Conservation (phyloP, 2,797 vertebrate species). For the Aldrovandia affinis region DNA sequence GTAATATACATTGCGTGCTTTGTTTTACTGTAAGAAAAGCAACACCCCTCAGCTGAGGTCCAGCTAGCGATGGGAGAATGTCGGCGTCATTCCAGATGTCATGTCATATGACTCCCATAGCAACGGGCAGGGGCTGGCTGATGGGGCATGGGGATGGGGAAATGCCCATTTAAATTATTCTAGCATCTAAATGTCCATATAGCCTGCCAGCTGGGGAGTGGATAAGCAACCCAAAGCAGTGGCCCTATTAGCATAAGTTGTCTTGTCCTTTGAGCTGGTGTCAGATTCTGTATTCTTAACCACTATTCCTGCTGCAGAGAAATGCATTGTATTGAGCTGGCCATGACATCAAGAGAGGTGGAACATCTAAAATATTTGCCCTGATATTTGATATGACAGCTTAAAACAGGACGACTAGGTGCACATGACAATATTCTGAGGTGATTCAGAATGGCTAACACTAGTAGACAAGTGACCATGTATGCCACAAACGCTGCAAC, state of each 20-base stretch:
- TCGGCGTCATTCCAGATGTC: conserved; percentile 1
- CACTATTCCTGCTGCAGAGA: too few relatives aligned
- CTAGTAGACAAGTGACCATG: too few relatives aligned
- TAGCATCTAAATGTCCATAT: neutral
- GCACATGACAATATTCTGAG: too few relatives aligned
- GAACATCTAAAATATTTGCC: too few relatives aligned
- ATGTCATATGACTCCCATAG: conserved; percentile 8
- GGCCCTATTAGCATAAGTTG: neutral
- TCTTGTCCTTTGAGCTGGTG: too few relatives aligned
- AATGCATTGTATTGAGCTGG: too few relatives aligned
- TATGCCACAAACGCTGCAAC: too few relatives aligned
- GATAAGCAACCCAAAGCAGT: neutral
- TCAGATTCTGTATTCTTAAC: too few relatives aligned
- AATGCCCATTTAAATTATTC: neutral
- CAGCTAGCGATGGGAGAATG: neutral
- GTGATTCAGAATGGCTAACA: too few relatives aligned
- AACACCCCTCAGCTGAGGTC: neutral
- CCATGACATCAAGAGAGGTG: too few relatives aligned
- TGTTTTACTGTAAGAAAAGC: neutral
- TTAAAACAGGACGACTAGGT: too few relatives aligned
- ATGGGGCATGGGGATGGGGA: neutral
- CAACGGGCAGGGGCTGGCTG: neutral
- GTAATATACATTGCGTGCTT: neutral
- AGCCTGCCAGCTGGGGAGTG: neutral
- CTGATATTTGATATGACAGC: too few relatives aligned